Evolutionary conservation across 2,888 invertebrate genomes (phyloP).

Genomic region (Galerucella pusilla): DNA sequence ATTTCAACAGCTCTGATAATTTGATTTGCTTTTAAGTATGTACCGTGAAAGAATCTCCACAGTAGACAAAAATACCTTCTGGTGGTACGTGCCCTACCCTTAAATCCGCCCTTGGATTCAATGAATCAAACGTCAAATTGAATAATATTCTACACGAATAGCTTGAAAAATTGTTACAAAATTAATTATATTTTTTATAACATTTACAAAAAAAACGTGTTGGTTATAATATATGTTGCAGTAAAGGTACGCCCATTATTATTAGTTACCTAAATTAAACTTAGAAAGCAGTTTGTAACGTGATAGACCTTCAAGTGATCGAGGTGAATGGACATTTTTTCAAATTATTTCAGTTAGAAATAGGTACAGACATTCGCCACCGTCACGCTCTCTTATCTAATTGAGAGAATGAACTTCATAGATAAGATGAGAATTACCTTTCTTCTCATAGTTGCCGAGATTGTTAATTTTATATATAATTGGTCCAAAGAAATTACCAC

Average conservation of each 20-base stretch:
- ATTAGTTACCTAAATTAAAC: background rate
- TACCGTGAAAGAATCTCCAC: no score
- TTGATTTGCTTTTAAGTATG: no score
- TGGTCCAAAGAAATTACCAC: background rate
- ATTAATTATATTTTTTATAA: no score
- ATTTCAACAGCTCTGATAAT: no score
- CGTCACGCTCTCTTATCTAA: conserved; percentile 4
- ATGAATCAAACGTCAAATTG: no score
- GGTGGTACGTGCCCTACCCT: no score
- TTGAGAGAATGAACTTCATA: conserved; percentile 14
- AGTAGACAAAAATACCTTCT: no score
- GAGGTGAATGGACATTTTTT: conserved; percentile 27
- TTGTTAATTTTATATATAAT: background rate
- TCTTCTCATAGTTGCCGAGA: conserved; percentile 1
- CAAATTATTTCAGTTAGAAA: conserved; percentile 1
- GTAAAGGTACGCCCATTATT: background rate
- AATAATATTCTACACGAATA: no score
- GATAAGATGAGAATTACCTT: conserved; percentile 22
- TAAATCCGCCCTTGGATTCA: no score
- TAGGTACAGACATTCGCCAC: conserved; percentile 3
- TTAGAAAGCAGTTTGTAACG: conserved; percentile 20
- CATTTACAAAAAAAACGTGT: background rate
- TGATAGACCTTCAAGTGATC: conserved; percentile 24
- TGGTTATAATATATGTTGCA: background rate
- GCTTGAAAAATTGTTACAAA: no score